Evolutionary conservation across 2,797 vertebrate genomes (phyloP), one percentile per base, ranked within the genome.

Genomic region (Pantherophis vulpinus): DNA sequence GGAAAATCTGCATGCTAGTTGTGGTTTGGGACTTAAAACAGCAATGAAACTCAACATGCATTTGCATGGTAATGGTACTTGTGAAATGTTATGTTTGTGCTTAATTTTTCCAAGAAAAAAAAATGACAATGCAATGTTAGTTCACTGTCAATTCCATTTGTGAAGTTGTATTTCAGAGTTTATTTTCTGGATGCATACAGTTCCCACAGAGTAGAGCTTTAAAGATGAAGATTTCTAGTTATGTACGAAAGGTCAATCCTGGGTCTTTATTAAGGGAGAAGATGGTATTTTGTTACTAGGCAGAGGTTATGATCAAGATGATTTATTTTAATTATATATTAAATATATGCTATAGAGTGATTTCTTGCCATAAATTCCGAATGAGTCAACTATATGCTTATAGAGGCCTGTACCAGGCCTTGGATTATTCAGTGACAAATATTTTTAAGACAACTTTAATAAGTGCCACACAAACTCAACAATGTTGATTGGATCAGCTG

Each of bases 1-100:
- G 94, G 90, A 96, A 96, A 97, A 95, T 90, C 94, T 98, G 98
- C 98, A 98, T 98, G 98, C 97, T 97, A 93, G 93, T 95, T 0
- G 87, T 97, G 96, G 94, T 96, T 97, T 95, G 96, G 95, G 95
- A 93, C 96, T 93, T 95, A 95, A 94, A 94, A 86, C 96, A 94
- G 88, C 94, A 93, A 96, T 94, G 95, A 94, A 89, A 97, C 94
- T 95, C 96, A 96, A 98, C 97, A 97, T 94, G 97, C 97, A 8
- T 97, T 96, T 98, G 98, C 98, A 98, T 98, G 98, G 96, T 95
- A 95, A 94, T 94, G 94, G 55, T 97, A 96, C 96, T 96, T 96
- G 96, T 97, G 96, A 96, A 92, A 94, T 95, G 93, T 96, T 97
- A 92, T 0, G 0, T 96, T 95, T 0, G 94, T 97, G 96, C 96